Percentiles rank a stretch among this genome's conserved stretches.
Evolutionary conservation across 2,888 invertebrate species (phyloP).

Genomic region (Andrena minutula): DNA sequence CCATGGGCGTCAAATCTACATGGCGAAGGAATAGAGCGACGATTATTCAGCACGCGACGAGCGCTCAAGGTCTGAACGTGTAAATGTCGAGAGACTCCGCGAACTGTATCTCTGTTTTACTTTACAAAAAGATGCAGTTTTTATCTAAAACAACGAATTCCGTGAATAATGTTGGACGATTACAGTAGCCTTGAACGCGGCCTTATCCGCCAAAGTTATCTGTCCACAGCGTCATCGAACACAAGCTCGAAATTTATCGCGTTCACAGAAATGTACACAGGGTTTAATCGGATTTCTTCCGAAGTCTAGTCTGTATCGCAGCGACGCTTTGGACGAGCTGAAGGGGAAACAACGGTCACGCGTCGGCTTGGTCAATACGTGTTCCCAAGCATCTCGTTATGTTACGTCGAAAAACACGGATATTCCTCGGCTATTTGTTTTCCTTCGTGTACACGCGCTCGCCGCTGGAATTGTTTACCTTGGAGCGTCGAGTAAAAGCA

Average conservation of each 20-base stretch:
- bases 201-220: conserved; percentile 44
- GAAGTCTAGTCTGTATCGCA: not conserved
- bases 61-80: too few relatives aligned
- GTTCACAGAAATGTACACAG: conserved; percentile 34
- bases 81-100: too few relatives aligned
- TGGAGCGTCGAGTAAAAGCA: conserved; percentile 28
- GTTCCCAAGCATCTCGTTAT: conserved; percentile 6
- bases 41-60: too few relatives aligned
- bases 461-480: conserved; percentile 37
- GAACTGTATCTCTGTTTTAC: not conserved
- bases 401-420: conserved; percentile 32
- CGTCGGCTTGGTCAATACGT: not conserved
- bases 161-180: conserved; percentile 11
- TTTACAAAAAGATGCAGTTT: not conserved
- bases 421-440: conserved; percentile 41
- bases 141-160: conserved; percentile 11
- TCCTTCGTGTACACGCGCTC: conserved; percentile 18
- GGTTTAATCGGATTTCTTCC: conserved; percentile 28
- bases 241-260: conserved; percentile 44
- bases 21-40: too few relatives aligned
- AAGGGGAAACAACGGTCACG: not conserved
- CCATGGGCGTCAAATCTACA: too few relatives aligned
- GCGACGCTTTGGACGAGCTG: not conserved
- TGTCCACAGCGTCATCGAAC: conserved; percentile 9
- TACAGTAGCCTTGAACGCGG: not conserved